Evolutionary conservation across 2,888 invertebrate genomes (phyloP), one percentile per base, ranked within the genome.

Genomic region (Drosophila borealis): DNA sequence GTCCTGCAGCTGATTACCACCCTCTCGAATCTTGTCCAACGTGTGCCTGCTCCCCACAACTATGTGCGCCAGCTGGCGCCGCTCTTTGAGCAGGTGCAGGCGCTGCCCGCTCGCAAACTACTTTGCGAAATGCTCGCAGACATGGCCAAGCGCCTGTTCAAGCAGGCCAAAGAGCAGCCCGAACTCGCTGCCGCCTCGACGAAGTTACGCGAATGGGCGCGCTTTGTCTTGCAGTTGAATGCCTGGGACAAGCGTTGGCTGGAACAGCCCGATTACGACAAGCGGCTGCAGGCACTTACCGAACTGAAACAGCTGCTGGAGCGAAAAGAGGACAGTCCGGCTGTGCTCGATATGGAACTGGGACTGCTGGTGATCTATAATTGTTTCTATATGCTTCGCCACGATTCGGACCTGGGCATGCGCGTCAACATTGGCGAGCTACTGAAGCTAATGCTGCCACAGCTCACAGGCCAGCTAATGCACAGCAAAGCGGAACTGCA

Each of bases 181-280:
- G 53, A 63, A 2, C 56, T 82, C 0, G 25, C 33, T 0, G 4
- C 17, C 0, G 92, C 0, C 64, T 87, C 36, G 9, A 57, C 17
- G 2, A 84, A 51, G 10, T 25, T 86, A 2, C 93, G 94, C 57
- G 93, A 94, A 0, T 91, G 93, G 42, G 93, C 94, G 0, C 91
- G 93, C 13, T 88, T 96, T 13, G 92, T 96, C 3, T 90, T 91
- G 5, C 94, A 96, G 91, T 93, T 98, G 81, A 99, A 99, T 92
- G 95, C 98, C 0, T 98, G 95, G 94, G 96, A 98, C 92, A 94
- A 94, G 46, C 95, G 95, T 73, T 96, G 96, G 95, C 94, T 98
- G n/a, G 98, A 98, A 82, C 98, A 99, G 90, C 98, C 98, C 0
- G 98, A 99, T 92, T 98, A 96, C 85, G 95, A 96, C 69, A 94